Evolutionary conservation across 2,888 invertebrate genomes (phyloP).

Genomic region (Adelphocoris suturalis): DNA sequence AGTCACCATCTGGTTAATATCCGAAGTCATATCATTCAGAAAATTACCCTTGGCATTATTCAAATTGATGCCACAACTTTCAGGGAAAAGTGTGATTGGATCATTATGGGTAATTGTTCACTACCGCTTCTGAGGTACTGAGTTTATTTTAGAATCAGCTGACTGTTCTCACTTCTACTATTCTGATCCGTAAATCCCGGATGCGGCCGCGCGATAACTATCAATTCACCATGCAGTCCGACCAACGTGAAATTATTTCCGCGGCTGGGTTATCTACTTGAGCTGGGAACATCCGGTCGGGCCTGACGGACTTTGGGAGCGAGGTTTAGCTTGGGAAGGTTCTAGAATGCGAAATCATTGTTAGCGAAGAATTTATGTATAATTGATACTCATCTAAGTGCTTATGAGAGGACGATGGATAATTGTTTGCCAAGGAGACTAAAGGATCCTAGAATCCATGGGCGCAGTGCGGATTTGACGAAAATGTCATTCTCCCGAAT

Average conservation of each 20-base stretch:
- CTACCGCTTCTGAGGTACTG: not conserved
- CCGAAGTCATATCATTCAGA: not conserved
- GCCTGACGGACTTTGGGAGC: not conserved
- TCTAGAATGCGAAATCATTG: constrained; percentile 34
- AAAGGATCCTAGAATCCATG: not conserved
- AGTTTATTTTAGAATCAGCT: not conserved
- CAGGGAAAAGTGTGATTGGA: not conserved
- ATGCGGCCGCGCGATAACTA: constrained; percentile 11
- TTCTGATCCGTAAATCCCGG: constrained; percentile 27
- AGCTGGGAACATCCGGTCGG: constrained; percentile 6
- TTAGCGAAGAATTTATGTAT: not conserved
- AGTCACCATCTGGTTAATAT: too few species aligned
- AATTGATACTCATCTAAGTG: not conserved
- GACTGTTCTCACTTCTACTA: not conserved
- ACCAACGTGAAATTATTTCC: constrained; percentile 23
- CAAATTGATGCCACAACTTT: not conserved
- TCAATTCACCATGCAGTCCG: constrained; percentile 8
- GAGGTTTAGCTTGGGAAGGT: constrained; percentile 17
- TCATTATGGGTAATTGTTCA: not conserved
- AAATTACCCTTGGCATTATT: not conserved
- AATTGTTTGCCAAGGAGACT: not conserved
- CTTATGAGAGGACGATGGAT: not conserved
- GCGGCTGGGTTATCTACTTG: constrained; percentile 19
- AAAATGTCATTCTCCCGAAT: too few species aligned
- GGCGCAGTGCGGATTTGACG: too few species aligned